Evolutionary conservation across 2,113 vertebrate species (phyloP), one percentile per base, ranked within the genome.

Genomic region (Odocoileus hemionus): DNA sequence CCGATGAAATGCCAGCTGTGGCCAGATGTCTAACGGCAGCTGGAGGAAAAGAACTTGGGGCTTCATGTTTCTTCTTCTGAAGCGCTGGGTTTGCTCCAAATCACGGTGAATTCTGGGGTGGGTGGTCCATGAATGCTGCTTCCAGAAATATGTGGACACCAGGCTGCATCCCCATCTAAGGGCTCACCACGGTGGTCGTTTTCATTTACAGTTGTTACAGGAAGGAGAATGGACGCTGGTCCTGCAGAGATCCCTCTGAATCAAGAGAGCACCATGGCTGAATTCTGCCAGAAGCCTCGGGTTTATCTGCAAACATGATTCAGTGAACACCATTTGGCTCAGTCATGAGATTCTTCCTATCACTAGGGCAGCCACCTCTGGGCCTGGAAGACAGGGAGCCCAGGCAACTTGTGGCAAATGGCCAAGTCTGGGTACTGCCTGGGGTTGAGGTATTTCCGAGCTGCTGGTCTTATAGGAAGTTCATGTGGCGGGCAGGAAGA

Each of bases 1-100:
- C 79, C 0, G 4, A 15, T 1, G 1, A 43, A 50, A 70, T 6
- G 14, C n/a, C 47, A 7, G 7, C 7, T 30, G 33, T 52, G n/a
- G 58, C 39, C 47, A 19, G 39, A 19, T 21, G 26, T 67, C 9
- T 54, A 6, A 4, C 1, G 47, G 89, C n/a, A 33, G 57, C 74
- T 64, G 54, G n/a, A 78, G 45, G 58, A n/a, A 60, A 79, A 74
- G 52, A 19, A 19, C 91, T 12, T 28, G 8, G 30, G 47, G 11
- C 45, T 80, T 57, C 3, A 0, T 6, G 9, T 79, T 47, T 25
- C 43, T 45, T 26, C n/a, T 52, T 64, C 21, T 0, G 17, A n/a
- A 5, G 15, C 0, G 0, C 76, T 28, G 60, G 67, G 7, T 80
- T 43, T 28, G 17, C 33, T 45, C 39, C 33, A 0, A 9, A 54